A percentile compares a stretch with the other conserved stretches of the same genome.
Evolutionary conservation across 2,113 vertebrate genomes (phyloP).

Genomic region (Microtus ochrogaster): DNA sequence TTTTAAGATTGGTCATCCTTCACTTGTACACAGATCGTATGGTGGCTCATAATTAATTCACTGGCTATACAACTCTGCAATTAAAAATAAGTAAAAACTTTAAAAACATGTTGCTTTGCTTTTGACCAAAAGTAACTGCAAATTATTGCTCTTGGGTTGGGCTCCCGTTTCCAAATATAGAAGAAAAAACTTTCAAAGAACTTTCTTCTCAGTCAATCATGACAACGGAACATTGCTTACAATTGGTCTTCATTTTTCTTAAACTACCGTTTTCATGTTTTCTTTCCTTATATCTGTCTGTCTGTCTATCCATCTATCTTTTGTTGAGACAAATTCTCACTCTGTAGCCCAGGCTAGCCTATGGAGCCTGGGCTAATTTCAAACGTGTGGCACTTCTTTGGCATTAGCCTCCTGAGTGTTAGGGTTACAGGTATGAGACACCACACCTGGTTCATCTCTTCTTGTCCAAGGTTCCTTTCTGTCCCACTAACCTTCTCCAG

Average conservation of each 20-base stretch:
- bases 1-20: neutral
- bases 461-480: neutral
- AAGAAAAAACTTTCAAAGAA: constrained; percentile 26
- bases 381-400: neutral
- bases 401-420: neutral
- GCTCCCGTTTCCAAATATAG: neutral
- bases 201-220: neutral
- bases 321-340: neutral
- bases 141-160: neutral
- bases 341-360: neutral
- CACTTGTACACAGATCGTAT: neutral
- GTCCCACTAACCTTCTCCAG: neutral
- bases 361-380: neutral
- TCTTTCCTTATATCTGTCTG: neutral
- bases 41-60: neutral
- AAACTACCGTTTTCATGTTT: neutral
- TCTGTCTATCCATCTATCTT: neutral
- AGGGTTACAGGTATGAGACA: neutral
- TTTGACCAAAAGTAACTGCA: neutral
- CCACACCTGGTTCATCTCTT: neutral
- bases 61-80: neutral
- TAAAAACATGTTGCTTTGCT: neutral
- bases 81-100: constrained; percentile 35
- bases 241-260: neutral
- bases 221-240: neutral